Base-by-base conservation (phyloP, 2,888 invertebrate species). In the Ptycholaimellus sp. region DNA sequence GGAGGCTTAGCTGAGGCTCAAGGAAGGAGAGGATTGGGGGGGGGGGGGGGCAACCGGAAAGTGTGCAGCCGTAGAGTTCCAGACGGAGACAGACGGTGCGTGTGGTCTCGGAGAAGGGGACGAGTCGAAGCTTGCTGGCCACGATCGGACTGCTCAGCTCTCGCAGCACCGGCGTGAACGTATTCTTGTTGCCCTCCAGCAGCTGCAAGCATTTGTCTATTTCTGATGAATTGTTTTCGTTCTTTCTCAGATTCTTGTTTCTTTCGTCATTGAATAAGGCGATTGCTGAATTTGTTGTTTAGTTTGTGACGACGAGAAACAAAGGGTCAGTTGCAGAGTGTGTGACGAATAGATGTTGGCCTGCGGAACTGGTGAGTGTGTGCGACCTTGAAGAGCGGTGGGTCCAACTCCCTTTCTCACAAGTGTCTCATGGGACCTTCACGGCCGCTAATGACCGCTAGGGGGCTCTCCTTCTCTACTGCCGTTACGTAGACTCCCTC, bases 31-130 rank as follows among this genome's bases (percentile, higher is more conserved):
- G 11, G n/a, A 30, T 14, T 11, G 14, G 31, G 11, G 9, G n/a
- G 17, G 17, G 17, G 31, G 11, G n/a, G 16, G 14, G 31, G 7
- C 17, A 14, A 22, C 11, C 9, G 19, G 7, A 33, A 28, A 16
- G 18, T 13, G 3, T 33, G 58, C 82, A 83, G 18, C 83, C 83
- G 59, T 79, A 81, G 21, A 83, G 59, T 58, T 83, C 83, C 23
- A 82, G 76, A 42, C 83, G 65, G 76, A 85, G 76, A 64, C 83
- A 85, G 36, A 82, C 78, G 0, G 80, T 82, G 42, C 81, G 68
- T 4, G 72, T 70, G 54, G 76, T 74, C 43, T 71, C 70, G 58
- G 78, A 78, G 67, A 74, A 74, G 1, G 83, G 83, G 38, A 80
- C 66, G 60, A 83, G 76, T 33, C 82, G 71, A 39, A 83, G 68